Percentiles rank a stretch among this genome's conserved stretches.
These are phyloP conservation scores for Heliconius hermathena DNA, from an alignment of 1,140 invertebrate species.

Conservation along the genomic window DNA sequence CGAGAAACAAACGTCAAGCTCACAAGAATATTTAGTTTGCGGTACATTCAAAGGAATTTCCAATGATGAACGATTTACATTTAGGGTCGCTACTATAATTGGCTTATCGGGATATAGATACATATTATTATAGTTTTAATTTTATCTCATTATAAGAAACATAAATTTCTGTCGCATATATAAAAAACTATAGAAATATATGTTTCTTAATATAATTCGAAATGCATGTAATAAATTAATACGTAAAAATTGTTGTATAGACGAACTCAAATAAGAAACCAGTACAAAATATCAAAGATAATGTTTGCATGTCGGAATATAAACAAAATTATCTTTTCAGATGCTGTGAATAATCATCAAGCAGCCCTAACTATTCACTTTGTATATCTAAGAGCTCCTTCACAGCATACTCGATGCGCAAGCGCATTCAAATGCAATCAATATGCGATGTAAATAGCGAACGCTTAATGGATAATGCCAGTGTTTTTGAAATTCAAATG, in stretches of 20 bases:
- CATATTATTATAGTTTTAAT: background rate
- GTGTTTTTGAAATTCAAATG: constrained; percentile 29
- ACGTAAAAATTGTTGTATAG: background rate
- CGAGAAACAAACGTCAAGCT: constrained; percentile 38
- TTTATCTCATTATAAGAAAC: background rate
- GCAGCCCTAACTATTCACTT: constrained; percentile 21
- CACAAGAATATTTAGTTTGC: constrained; percentile 32
- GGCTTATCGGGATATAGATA: background rate
- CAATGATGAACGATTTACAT: constrained; percentile 37
- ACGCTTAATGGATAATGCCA: constrained; percentile 27
- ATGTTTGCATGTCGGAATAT: background rate
- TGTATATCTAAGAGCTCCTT: constrained; percentile 26
- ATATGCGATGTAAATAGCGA: constrained; percentile 41
- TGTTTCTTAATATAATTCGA: no score
- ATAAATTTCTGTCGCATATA: no score
- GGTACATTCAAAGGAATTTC: constrained; percentile 46
- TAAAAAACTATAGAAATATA: no score
- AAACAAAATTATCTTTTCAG: background rate
- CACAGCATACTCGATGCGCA: constrained; percentile 33
- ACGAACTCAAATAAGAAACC: background rate
- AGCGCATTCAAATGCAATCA: constrained; percentile 37
- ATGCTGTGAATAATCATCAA: background rate
- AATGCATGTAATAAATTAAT: no score
- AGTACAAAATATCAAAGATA: background rate
- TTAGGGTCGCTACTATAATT: constrained; percentile 16